Base-by-base conservation (phyloP, 2,888 invertebrate genomes). In the Iselma pallidipennis region DNA sequence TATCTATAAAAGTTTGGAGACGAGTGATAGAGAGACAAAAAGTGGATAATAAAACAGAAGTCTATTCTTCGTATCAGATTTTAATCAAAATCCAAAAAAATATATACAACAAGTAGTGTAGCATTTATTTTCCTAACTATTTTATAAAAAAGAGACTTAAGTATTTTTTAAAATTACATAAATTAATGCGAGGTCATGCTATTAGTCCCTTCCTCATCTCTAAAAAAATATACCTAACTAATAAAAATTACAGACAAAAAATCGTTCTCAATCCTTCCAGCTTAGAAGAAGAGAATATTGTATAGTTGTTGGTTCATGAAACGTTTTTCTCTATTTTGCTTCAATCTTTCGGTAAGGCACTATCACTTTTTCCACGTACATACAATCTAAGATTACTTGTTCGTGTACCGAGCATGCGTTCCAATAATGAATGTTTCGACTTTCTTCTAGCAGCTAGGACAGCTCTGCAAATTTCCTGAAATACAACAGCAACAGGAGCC, bases 351-450 rank as follows among this genome's bases (percentile, higher is more conserved):
- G 94, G 94, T 69, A 95, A 82, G 28, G 93, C 92, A 76, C 92
- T 93, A 77, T 95, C 94, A 81, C 94, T 95, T 80, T 95, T 95
- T 50, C 94, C 94, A 61, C 94, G 85, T 14, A 89, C 91, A 80
- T 94, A 95, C 51, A 91, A 89, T 66, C 89, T 83, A 9, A 86
- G 80, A 64, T 89, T 87, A 0, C 87, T 87, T 2, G 87, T 86
- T 79, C 89, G 90, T 23, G 89, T 88, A 29, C 94, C 94, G 50
- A 95, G 83, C 91, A 95, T 94, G 61, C 95, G 84, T 75, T 92
- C 92, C 33, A 93, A 80, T 2, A 94, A 78, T 53, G 94, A 94
- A 77, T 94, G 94, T 78, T 95, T 95, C 71, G 92, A 92, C 77
- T 93, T 87, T 70, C 94, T 85, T 72, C 94, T 85, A 9, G 90